phyloP scores from a whole-genome alignment of 2,888 invertebrate genomes.

The Melitaea athalia region DNA sequence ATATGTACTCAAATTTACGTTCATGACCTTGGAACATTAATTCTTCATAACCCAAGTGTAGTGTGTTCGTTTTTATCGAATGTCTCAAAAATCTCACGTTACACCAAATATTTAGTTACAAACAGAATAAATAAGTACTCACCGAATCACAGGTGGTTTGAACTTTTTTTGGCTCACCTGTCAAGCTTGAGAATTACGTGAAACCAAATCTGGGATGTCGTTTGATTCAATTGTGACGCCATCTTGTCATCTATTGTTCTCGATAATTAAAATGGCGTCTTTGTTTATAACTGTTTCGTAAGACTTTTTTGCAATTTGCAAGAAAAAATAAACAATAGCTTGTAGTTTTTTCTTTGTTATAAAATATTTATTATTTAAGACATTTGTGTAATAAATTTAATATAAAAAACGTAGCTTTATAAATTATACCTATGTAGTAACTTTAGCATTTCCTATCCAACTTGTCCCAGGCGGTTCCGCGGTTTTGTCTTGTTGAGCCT shows the following conservation, averaged over 20 bases:
- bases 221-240: conserved; percentile 13
- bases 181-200: conserved; percentile 26
- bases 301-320: not conserved
- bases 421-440: not conserved
- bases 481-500: too few relatives aligned
- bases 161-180: conserved; percentile 33
- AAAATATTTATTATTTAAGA: not conserved
- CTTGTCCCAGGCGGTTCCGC: too few relatives aligned
- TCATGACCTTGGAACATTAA: conserved; percentile 18
- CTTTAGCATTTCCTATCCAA: not conserved
- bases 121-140: conserved; percentile 34
- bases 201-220: conserved; percentile 25
- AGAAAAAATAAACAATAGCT: not conserved
- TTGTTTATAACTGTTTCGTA: not conserved
- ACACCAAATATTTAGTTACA: conserved; percentile 42
- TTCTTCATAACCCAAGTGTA: conserved; percentile 14
- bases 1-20: conserved; percentile 1
- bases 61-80: conserved; percentile 27
- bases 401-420: not conserved
- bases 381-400: not conserved
- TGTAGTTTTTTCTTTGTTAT: not conserved
- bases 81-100: conserved; percentile 42
- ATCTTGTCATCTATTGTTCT: conserved; percentile 12
- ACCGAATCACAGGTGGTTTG: conserved; percentile 32
- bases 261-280: conserved; percentile 10